phyloP scores from a whole-genome alignment of 1,140 invertebrate species.

The Drosophila serrata region DNA sequence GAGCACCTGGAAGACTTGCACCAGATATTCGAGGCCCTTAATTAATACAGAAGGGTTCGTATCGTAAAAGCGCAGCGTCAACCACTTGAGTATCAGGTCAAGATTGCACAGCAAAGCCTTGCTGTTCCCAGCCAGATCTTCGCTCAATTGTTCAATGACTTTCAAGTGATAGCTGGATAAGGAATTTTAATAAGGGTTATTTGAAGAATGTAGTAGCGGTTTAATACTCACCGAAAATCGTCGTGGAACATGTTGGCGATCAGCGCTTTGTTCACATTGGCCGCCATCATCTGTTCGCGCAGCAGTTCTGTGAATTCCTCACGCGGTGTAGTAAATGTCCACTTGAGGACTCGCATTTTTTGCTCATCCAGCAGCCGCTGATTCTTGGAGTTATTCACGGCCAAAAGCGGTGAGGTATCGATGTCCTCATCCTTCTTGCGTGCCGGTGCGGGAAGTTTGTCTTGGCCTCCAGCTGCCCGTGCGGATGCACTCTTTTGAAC shows the following conservation, averaged over 20 bases:
- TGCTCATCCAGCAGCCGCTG: conserved; percentile 97
- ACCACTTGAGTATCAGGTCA: conserved; percentile 98
- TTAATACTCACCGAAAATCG: conserved; percentile 90
- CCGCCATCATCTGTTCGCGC: conserved; percentile 95
- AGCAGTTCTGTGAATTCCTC: conserved; percentile 97
- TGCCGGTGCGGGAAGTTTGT: conserved; percentile 85
- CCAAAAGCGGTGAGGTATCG: conserved; percentile 92
- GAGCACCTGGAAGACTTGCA: conserved; percentile 92
- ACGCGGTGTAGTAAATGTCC: conserved; percentile 97
- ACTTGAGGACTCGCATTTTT: conserved; percentile 96
- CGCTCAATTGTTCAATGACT: conserved; percentile 95
- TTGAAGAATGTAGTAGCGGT: not conserved
- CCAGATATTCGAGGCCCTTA: conserved; percentile 97
- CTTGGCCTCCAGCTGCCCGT: conserved; percentile 85
- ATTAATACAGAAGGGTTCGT: conserved; percentile 98
- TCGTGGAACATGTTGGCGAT: conserved; percentile 97
- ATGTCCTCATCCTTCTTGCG: conserved; percentile 94
- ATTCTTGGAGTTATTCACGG: conserved; percentile 95
- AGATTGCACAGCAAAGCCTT: conserved; percentile 95
- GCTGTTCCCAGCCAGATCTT: conserved; percentile 92
- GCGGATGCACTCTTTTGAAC: conserved; percentile 85
- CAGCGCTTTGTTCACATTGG: conserved; percentile 94
- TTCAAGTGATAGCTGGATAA: conserved; percentile 92
- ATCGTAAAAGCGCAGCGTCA: conserved; percentile 98
- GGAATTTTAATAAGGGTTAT: not conserved